phyloP scores from a whole-genome alignment of 2,888 invertebrate species.

The Neocrepidodera transversa region DNA sequence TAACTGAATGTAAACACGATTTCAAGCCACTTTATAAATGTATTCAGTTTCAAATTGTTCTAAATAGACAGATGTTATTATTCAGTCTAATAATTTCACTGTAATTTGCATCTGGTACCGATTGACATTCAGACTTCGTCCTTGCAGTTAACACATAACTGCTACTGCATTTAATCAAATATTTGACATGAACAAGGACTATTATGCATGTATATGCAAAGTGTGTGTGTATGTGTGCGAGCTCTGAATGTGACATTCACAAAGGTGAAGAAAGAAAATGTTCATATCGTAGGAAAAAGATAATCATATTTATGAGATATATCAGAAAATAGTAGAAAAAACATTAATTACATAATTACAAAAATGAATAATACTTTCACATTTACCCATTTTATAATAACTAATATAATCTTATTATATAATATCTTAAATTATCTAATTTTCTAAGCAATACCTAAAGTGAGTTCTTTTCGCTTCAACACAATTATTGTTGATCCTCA shows the following conservation, averaged over 20 bases:
- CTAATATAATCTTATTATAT: too few species aligned
- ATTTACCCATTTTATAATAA: too few species aligned
- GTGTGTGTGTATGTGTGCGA: constrained; percentile 11
- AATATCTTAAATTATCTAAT: too few species aligned
- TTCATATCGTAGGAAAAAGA: too few species aligned
- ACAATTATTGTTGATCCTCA: too few species aligned
- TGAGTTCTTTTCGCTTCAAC: too few species aligned
- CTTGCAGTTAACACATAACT: constrained; percentile 28
- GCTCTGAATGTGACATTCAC: constrained; percentile 15
- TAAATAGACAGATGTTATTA: constrained; percentile 15
- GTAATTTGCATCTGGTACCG: constrained; percentile 22
- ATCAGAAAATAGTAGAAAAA: too few species aligned
- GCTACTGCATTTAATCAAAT: constrained; percentile 30
- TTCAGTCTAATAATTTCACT: constrained; percentile 11
- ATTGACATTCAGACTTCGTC: constrained; percentile 27
- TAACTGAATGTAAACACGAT: constrained; percentile 1
- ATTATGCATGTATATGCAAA: constrained; percentile 25
- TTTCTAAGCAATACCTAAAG: too few species aligned
- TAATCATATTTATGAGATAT: too few species aligned
- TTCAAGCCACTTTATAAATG: constrained; percentile 7
- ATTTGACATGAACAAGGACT: constrained; percentile 24
- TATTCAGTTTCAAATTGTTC: constrained; percentile 16
- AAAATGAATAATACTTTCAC: too few species aligned
- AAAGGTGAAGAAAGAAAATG: too few species aligned
- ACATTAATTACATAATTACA: too few species aligned